Conservation (phyloP, 35 echinoderm and acorn worm genomes). For the Chiridota heheva region DNA sequence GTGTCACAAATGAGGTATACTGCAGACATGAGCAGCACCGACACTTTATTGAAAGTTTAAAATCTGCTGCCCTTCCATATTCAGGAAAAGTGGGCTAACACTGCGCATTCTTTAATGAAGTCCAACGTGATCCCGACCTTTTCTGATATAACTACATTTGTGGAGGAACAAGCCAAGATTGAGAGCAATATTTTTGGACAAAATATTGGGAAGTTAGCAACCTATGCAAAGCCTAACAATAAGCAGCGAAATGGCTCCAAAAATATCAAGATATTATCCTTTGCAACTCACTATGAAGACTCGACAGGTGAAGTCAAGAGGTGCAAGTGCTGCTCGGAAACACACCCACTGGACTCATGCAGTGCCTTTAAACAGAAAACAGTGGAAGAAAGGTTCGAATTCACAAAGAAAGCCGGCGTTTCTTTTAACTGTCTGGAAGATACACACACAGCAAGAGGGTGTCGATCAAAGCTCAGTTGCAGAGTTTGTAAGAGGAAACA, state of each 20-base stretch:
- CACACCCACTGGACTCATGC: not conserved
- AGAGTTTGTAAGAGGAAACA: slow-evolving; percentile 6
- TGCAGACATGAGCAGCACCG: slow-evolving; percentile 31
- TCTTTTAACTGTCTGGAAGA: slow-evolving; percentile 37
- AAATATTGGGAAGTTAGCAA: slow-evolving; percentile 27
- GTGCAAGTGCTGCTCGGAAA: not conserved
- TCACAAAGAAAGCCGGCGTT: not conserved
- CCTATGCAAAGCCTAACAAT: not conserved
- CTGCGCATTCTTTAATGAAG: slow-evolving; percentile 1
- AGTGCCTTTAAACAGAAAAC: slow-evolving; percentile 3
- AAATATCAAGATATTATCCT: no score
- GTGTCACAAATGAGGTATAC: slow-evolving; percentile 39
- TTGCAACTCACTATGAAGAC: no score
- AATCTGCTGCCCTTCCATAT: slow-evolving; percentile 1
- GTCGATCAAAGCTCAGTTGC: not conserved
- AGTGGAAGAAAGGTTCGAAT: slow-evolving; percentile 4
- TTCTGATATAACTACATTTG: slow-evolving; percentile 46
- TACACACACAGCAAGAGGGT: slow-evolving; percentile 27
- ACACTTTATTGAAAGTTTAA: slow-evolving; percentile 33
- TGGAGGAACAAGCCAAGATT: slow-evolving; percentile 34
- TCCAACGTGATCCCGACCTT: slow-evolving; percentile 16
- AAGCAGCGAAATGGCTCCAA: no score
- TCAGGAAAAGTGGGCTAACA: slow-evolving; percentile 23
- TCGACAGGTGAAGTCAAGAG: no score
- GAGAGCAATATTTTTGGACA: slow-evolving; percentile 40